Conservation (phyloP, 1,140 invertebrate genomes). For the Neodiprion pinetum region DNA sequence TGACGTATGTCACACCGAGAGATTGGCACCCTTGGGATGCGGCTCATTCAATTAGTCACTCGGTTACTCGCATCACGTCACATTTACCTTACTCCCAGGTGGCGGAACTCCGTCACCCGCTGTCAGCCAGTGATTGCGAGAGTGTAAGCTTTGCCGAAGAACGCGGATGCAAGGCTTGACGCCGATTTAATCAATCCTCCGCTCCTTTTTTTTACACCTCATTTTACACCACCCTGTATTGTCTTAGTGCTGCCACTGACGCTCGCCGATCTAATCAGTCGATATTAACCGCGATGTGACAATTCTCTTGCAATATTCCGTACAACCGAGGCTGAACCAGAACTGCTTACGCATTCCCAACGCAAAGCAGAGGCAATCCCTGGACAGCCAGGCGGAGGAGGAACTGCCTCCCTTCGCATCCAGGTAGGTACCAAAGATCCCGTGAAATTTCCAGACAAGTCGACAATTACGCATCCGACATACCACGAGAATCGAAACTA, state of each 20-base stretch:
- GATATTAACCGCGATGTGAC: not conserved
- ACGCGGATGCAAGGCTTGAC: not conserved
- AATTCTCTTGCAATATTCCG: not conserved
- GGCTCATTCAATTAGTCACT: conserved; percentile 61
- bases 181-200: too few species aligned
- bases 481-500: not conserved
- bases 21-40: conserved; percentile 55
- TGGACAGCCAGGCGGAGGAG: not conserved
- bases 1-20: conserved; percentile 52
- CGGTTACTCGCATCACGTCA: conserved; percentile 59
- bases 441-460: not conserved
- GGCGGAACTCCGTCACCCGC: not conserved
- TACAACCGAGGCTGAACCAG: not conserved
- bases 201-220: too few species aligned
- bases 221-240: too few species aligned
- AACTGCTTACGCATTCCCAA: not conserved
- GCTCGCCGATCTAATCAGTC: not conserved
- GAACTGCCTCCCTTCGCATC: not conserved
- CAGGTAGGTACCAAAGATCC: not conserved
- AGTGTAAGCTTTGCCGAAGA: conserved; percentile 8
- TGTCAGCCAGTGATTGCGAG: not conserved
- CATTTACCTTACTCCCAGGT: conserved; percentile 42
- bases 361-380: not conserved
- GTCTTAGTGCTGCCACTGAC: too few species aligned
- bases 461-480: not conserved